Evolutionary conservation across 1,140 invertebrate genomes (phyloP), one percentile per base, ranked within the genome.

Genomic region (Mizuhopecten yessoensis): DNA sequence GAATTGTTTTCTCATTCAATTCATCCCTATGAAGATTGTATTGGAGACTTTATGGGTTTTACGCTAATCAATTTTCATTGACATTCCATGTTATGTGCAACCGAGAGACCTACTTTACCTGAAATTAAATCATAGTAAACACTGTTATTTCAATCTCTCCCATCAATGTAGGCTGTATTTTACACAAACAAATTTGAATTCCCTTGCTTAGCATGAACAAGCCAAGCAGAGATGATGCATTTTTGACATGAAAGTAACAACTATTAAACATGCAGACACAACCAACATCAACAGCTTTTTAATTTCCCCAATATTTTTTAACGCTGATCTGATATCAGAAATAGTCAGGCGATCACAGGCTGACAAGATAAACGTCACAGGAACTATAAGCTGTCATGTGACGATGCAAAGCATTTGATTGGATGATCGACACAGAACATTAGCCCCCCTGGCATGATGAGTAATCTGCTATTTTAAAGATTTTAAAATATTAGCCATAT

Each of bases 391-490:
- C 57, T 75, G 57, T 75, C 57, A 75, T n/a, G 23, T n/a, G 57
- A 75, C 23, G 5, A 75, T 75, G n/a, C 57, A 23, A 29, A 29
- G 57, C 0, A 29, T 75, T n/a, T 75, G 57, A 75, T 75, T 75
- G 57, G 57, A n/a, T 17, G 57, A 75, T 29, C n/a, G 29, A 7
- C 11, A 13, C 2, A 5, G n/a, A 5, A 75, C n/a, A 75, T 75
- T 75, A n/a, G n/a, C n/a, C 57, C 57, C 29, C 57, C 57, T 75
- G 57, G 57, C 57, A 75, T 75, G 57, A 75, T 75, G 57, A 75
- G 57, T 75, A 75, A 75, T 75, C 57, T 75, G 57, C 57, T n/a
- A 23, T 75, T 75, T 75, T 29, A 75, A 75, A 75, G 57, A 11
- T 29, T 75, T 75, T 29, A 29, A 75, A 75, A 29, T 75, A 75